Conservation (phyloP, 64 coral and sea anemone genomes). For the Porites lutea region DNA sequence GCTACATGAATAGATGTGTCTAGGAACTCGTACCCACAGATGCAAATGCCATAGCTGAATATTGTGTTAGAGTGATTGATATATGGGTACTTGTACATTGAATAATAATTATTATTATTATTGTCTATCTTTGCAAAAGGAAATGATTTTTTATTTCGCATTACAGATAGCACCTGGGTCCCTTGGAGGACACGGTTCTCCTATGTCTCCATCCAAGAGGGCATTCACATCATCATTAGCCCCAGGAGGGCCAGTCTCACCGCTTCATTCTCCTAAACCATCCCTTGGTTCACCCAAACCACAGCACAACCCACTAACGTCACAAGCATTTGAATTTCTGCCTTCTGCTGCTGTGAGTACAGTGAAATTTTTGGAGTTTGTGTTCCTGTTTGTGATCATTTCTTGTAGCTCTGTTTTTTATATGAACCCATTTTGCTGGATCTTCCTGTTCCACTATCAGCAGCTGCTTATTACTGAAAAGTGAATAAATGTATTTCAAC, state of each 20-base stretch:
- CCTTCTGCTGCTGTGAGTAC: slow-evolving; percentile 74
- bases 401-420: no score
- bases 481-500: no score
- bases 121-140: not conserved
- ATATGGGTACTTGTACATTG: no score
- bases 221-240: slow-evolving; percentile 86
- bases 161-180: slow-evolving; percentile 68
- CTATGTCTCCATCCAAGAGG: slow-evolving; percentile 87
- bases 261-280: slow-evolving; percentile 90
- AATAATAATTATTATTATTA: no score
- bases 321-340: slow-evolving; percentile 87
- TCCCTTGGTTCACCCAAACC: slow-evolving; percentile 48
- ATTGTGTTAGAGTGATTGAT: no score
- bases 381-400: no score
- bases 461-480: no score
- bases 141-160: not conserved
- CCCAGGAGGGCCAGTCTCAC: slow-evolving; percentile 86
- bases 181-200: slow-evolving; percentile 55
- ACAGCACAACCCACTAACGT: slow-evolving; percentile 67
- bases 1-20: no score
- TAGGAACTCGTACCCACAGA: no score
- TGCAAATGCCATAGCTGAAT: no score
- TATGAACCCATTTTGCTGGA: no score
- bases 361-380: not conserved
- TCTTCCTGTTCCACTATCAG: no score